Evolutionary conservation across 2,888 invertebrate species (phyloP), one percentile per base, ranked within the genome.

Genomic region (Eupelmus urozonus): DNA sequence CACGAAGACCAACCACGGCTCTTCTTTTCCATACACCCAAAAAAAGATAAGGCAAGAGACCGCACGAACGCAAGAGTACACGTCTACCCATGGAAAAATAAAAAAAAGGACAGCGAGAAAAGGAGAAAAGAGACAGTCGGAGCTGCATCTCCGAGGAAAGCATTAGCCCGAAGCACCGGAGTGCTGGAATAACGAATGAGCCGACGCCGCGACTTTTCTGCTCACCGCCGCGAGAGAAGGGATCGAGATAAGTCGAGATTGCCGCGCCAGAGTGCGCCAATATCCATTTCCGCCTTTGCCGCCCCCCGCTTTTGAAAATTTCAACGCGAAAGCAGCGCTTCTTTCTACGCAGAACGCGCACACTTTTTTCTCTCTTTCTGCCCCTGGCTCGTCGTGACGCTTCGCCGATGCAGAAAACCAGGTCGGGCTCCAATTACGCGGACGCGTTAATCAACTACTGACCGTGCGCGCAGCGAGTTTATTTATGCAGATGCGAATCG

Each of bases 181-280:
- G 60, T 77, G 67, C 72, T 77, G 27, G 72, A 72, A 76, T 72
- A 77, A 72, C 71, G 71, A 72, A 67, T 60, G 66, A 77, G 42
- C 66, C 67, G 55, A 72, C 72, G 16, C 45, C 4, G 13, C 13
- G 45, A 45, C 45, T 45, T 45, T 45, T 45, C 45, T 45, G 2
- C 16, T 9, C 2, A 16, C 13, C 45, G 20, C 20, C 5, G 20
- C 7, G 25, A 34, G 66, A 34, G 66, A 45, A 20, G n/a, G n/a
- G n/a, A 49, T 67, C 25, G 45, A 65, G 63, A 55, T 63, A 72
- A 51, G 57, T 67, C n/a, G 45, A 49, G 66, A 55, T 69, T 53
- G 59, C 51, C 62, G 55, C 51, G 29, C 65, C 7, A 62, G 25
- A 57, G 53, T 60, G 7, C 59, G 20, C 27, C 63, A 63, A 55